These are phyloP conservation scores for Nomada goodeniana DNA, from an alignment of 2,888 invertebrate genomes.

Conservation along the genomic window DNA sequence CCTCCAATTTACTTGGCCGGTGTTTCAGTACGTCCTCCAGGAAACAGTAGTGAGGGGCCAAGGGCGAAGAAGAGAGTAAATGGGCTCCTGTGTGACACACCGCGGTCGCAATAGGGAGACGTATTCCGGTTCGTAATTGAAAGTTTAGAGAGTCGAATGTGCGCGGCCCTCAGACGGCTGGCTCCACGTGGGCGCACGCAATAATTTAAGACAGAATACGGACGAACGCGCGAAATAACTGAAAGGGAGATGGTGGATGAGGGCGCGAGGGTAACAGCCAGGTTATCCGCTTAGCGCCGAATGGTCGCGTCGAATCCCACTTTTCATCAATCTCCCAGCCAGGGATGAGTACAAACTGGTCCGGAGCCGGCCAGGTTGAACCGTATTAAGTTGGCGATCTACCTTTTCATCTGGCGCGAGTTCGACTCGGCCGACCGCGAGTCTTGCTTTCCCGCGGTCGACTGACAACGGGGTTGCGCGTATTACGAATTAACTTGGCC, in stretches of 20 bases:
- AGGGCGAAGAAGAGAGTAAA: conserved; percentile 1
- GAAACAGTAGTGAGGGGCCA: not conserved
- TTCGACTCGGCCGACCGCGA: conserved; percentile 19
- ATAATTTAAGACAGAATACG: conserved; percentile 69
- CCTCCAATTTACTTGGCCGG: conserved; percentile 73
- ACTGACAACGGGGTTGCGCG: not conserved
- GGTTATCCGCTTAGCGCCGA: conserved; percentile 64
- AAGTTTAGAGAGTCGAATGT: conserved; percentile 71
- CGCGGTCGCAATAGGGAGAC: conserved; percentile 39
- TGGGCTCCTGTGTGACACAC: conserved; percentile 1
- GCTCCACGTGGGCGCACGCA: conserved; percentile 44
- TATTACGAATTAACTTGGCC: conserved; percentile 33
- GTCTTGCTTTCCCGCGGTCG: not conserved
- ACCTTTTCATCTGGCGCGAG: not conserved
- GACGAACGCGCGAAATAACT: conserved; percentile 62
- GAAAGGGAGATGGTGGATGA: conserved; percentile 4
- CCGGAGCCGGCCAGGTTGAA: not conserved
- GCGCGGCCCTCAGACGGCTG: conserved; percentile 50
- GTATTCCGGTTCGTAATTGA: conserved; percentile 71
- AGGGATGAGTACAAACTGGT: not conserved
- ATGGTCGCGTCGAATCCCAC: conserved; percentile 64
- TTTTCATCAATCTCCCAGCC: conserved; percentile 66
- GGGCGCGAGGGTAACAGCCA: conserved; percentile 44
- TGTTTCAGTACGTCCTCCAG: conserved; percentile 33
- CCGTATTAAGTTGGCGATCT: conserved; percentile 13